These are phyloP conservation scores for Catotricha subobsoleta DNA, from an alignment of 2,888 invertebrate genomes.

Conservation along the genomic window DNA sequence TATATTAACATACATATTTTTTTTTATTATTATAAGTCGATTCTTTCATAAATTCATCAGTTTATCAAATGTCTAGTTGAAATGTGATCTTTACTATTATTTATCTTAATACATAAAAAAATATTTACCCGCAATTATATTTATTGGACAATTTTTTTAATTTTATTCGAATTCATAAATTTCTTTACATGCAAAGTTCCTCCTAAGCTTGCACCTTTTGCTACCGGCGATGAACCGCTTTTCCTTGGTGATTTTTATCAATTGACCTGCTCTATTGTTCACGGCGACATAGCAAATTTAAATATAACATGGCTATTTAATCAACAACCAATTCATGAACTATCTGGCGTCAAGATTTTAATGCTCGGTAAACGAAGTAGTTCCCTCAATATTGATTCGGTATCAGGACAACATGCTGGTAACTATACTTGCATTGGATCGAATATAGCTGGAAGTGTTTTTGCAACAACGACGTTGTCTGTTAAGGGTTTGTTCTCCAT, in stretches of 20 bases:
- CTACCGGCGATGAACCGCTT: slow-evolving; percentile 44
- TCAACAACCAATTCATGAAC: slow-evolving; percentile 23
- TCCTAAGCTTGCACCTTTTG: slow-evolving; percentile 56
- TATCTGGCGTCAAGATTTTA: slow-evolving; percentile 22
- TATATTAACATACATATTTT: slow-evolving; percentile 37
- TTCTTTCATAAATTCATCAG: too few relatives aligned
- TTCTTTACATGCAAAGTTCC: slow-evolving; percentile 43
- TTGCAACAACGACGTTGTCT: slow-evolving; percentile 25
- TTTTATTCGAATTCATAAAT: too few relatives aligned
- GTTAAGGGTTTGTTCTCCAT: slow-evolving; percentile 25
- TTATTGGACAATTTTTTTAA: too few relatives aligned
- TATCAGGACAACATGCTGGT: slow-evolving; percentile 48
- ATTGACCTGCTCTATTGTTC: slow-evolving; percentile 32
- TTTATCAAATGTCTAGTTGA: too few relatives aligned
- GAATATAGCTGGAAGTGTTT: slow-evolving; percentile 39
- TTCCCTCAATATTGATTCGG: slow-evolving; percentile 43
- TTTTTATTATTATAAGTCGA: too few relatives aligned
- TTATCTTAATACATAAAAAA: too few relatives aligned
- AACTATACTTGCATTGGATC: slow-evolving; percentile 42
- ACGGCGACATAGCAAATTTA: slow-evolving; percentile 36
- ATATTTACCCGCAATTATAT: too few relatives aligned
- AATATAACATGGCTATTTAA: slow-evolving; percentile 37
- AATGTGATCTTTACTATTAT: too few relatives aligned
- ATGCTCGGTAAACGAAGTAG: slow-evolving; percentile 39
- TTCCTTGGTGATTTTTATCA: slow-evolving; percentile 44